phyloP scores from a whole-genome alignment of 1,140 invertebrate species.

The Leptopilina clavipes region DNA sequence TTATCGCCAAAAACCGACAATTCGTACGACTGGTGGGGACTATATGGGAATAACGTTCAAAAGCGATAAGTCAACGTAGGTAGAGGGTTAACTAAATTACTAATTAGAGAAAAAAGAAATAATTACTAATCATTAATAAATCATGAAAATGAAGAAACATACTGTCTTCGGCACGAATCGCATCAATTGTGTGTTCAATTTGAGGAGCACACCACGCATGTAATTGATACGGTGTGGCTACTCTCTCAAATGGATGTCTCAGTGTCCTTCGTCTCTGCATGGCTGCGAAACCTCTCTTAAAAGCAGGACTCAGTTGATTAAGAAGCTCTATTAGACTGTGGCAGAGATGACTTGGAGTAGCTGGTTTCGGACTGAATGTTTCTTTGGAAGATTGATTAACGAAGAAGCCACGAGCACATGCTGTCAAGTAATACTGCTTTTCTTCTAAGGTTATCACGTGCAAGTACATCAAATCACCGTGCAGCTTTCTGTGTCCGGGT shows the following conservation, averaged over 20 bases:
- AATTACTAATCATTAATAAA: not conserved
- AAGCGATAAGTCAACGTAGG: too few relatives aligned
- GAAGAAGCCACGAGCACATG: constrained; percentile 96
- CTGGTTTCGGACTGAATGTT: constrained; percentile 95
- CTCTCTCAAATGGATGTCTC: constrained; percentile 96
- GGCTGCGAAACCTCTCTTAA: constrained; percentile 94
- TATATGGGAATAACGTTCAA: too few relatives aligned
- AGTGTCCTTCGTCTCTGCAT: constrained; percentile 94
- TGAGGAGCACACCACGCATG: constrained; percentile 94
- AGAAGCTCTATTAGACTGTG: constrained; percentile 97
- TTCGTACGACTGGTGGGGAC: too few relatives aligned
- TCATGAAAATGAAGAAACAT: constrained; percentile 70
- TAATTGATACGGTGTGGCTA: constrained; percentile 97
- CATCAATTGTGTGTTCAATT: constrained; percentile 95
- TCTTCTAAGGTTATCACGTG: constrained; percentile 97
- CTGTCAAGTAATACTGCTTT: constrained; percentile 96
- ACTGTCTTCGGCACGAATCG: constrained; percentile 98
- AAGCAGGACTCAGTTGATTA: constrained; percentile 91
- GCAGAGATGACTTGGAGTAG: constrained; percentile 91
- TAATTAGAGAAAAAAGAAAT: not conserved
- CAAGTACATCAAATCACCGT: constrained; percentile 96
- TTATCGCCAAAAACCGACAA: too few relatives aligned
- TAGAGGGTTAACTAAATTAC: too few relatives aligned
- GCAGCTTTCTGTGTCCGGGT: constrained; percentile 90
- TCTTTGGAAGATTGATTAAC: constrained; percentile 97